These are phyloP conservation scores for Hermaeophaga mercurialis DNA, from an alignment of 2,888 invertebrate species.

Conservation along the genomic window DNA sequence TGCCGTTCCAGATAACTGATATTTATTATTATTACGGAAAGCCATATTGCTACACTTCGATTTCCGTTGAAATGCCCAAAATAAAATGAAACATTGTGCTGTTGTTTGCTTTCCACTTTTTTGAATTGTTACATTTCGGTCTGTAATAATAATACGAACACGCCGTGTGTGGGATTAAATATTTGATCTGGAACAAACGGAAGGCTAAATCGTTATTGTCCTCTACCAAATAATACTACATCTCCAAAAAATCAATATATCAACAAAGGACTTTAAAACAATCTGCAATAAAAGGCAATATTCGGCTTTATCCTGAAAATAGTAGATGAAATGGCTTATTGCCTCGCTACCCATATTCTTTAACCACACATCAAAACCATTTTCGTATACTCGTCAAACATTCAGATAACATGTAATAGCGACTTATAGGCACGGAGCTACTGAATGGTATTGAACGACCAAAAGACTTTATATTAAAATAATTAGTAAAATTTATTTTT, in stretches of 20 bases:
- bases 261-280: too few relatives aligned
- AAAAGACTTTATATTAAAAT: too few relatives aligned
- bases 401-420: too few relatives aligned
- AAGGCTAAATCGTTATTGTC: not conserved
- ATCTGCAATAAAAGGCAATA: too few relatives aligned
- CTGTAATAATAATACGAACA: constrained; percentile 2
- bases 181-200: constrained; percentile 11
- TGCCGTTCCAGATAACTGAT: constrained; percentile 48
- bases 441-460: too few relatives aligned
- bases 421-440: too few relatives aligned
- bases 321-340: too few relatives aligned
- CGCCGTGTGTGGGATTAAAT: not conserved
- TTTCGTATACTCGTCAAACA: too few relatives aligned
- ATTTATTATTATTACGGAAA: constrained; percentile 53
- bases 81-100: constrained; percentile 43
- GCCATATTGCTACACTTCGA: constrained; percentile 51
- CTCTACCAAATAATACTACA: not conserved
- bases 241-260: not conserved
- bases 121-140: constrained; percentile 3
- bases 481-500: too few relatives aligned
- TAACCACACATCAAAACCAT: too few relatives aligned
- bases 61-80: constrained; percentile 44
- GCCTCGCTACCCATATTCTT: too few relatives aligned
- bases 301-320: too few relatives aligned
- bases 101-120: constrained; percentile 10